Evolutionary conservation across 2,113 vertebrate species (phyloP).

Genomic region (Himantopus leucocephalus): DNA sequence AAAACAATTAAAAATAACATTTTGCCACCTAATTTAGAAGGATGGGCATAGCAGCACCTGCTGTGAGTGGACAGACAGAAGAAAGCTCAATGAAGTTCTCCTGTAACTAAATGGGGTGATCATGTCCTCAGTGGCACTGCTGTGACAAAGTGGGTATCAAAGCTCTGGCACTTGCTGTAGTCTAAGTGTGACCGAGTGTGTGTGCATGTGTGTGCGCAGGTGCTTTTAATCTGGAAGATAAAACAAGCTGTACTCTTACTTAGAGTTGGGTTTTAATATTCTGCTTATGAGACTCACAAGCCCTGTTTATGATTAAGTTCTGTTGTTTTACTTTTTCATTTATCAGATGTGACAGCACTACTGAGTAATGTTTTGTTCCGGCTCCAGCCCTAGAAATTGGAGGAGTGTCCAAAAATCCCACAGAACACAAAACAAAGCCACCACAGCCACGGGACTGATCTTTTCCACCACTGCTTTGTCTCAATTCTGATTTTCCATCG

Average conservation of each 20-base stretch:
- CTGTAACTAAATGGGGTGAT: background rate
- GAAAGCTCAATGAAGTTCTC: background rate
- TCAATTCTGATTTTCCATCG: background rate
- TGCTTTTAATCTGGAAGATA: background rate
- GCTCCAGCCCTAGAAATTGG: background rate
- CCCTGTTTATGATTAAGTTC: background rate
- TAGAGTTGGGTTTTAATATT: background rate
- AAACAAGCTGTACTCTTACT: background rate
- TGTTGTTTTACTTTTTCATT: background rate
- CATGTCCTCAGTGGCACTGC: background rate
- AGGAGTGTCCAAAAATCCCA: background rate
- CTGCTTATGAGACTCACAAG: background rate
- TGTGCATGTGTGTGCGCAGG: accelerated
- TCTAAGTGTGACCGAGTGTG: background rate
- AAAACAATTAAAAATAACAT: slow-evolving; percentile 8
- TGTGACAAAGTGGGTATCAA: background rate
- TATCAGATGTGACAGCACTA: background rate
- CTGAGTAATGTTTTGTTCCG: accelerated
- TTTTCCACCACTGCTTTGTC: background rate
- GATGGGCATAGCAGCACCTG: background rate
- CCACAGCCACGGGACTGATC: background rate
- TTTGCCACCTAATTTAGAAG: background rate
- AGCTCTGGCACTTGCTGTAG: background rate
- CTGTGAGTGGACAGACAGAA: background rate
- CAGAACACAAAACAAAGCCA: background rate